Evolutionary conservation across 2,888 invertebrate species (phyloP), one percentile per base, ranked within the genome.

Genomic region (Philopedon plagiatum): DNA sequence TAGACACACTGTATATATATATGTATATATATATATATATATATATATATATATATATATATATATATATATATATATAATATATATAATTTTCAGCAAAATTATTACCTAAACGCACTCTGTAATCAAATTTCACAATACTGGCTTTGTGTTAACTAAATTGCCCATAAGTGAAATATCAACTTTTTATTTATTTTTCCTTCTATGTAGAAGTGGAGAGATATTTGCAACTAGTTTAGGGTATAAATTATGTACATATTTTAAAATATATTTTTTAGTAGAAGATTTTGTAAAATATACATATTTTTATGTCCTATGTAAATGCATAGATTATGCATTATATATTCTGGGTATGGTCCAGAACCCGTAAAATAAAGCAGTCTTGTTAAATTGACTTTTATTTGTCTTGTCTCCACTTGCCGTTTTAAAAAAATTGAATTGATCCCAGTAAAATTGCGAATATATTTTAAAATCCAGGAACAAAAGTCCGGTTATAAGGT

Each of bases 221-320:
- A 41, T 44, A n/a, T 60, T 13, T 39, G 26, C 5, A 44, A 19
- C 29, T 46, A 61, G 46, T 26, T 32, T 21, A 23, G 46, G 32
- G 23, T 15, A 32, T 61, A 61, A 41, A 46, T 15, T 46, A 15
- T 61, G 65, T 64, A 64, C 15, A 64, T 64, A 66, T 57, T 66
- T 65, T 57, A 57, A 57, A 66, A 66, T 66, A 66, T 66, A 66
- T 66, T 57, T 66, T 65, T 21, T 64, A 64, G 57, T 66, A 66
- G 65, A 56, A 26, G 56, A 57, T 63, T 51, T 46, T 57, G 57
- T 64, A 64, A 66, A 26, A 39, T 66, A 65, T 56, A 56, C 21
- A 54, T 64, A 64, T 66, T 66, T 66, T 66, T 66, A 46, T 61
- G 46, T 62, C 49, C 19, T 62, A 32, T 56, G 56, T 64, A 23